Evolutionary conservation across 1,140 invertebrate species (phyloP), one percentile per base, ranked within the genome.

Genomic region (Drosophila oshimai): DNA sequence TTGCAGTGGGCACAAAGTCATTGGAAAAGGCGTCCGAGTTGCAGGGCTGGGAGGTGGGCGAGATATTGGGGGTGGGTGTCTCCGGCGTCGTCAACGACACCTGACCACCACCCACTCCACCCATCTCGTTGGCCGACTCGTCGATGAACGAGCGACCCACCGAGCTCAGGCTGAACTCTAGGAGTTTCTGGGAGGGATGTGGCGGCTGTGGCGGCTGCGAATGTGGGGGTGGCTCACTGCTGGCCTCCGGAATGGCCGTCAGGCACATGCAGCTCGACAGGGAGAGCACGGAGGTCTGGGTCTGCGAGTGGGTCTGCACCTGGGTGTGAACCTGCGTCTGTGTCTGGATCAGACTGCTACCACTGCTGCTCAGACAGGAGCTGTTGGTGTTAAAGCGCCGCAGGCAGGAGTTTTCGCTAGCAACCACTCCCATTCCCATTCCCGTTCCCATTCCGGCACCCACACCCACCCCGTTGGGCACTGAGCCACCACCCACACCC

Each of bases 31-130:
- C 86, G 55, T 90, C 89, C 28, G 89, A 90, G 36, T 87, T 78
- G 41, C 84, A 72, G 5, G 46, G 41, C 72, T 91, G 86, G 13
- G 93, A 93, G 37, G 91, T 92, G 47, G 93, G 93, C 5, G 93
- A 93, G 2, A 93, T 90, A 72, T 93, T 94, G 12, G 93, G 92
- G 15, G 89, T 90, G 28, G 93, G 93, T 1, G 93, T 93, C 68
- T 93, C 93, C 5, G 93, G 93, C 6, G 93, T 93, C 28, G 92
- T 92, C 28, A 91, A 65, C 5, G 90, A 90, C n/a, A 65, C 55
- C 61, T 90, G 74, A n/a, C 74, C 70, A 26, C 41, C 1, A 26
- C 4, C 49, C 68, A 41, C 10, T 1, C 13, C 49, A 0, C 42
- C 75, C 18, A 45, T 41, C 2, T 31, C 60, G 12, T 42, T 67